Evolutionary conservation across 2,113 vertebrate genomes (phyloP).

Genomic region (Sminthopsis crassicaudata): DNA sequence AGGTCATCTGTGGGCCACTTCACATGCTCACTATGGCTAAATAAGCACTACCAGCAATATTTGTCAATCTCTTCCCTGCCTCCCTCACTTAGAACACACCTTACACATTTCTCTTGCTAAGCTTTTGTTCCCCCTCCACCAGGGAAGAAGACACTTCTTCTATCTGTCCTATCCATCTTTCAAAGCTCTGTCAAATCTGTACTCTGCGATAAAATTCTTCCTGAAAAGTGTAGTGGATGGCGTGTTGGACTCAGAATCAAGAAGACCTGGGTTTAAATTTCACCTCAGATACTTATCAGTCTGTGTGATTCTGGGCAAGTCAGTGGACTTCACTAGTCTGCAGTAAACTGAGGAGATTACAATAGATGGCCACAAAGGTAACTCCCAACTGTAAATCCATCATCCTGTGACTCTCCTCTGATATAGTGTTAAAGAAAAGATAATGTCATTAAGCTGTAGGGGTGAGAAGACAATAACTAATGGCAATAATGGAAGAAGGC

Average conservation of each 20-base stretch:
- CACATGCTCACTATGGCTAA: not conserved
- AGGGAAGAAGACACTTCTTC: not conserved
- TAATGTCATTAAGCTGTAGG: not conserved
- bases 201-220: not conserved
- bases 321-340: not conserved
- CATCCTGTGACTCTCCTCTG: not conserved
- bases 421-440: not conserved
- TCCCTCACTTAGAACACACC: not conserved
- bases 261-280: not conserved
- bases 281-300: not conserved
- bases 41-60: not conserved
- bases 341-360: not conserved
- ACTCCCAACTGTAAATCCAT: not conserved
- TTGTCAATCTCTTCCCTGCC: not conserved
- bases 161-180: not conserved
- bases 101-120: not conserved
- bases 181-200: not conserved
- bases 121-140: not conserved
- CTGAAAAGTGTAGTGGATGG: not conserved
- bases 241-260: not conserved
- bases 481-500: not conserved
- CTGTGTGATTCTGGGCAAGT: not conserved
- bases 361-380: not conserved
- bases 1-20: not conserved
- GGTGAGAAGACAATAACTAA: not conserved